Conservation (phyloP, 2,797 vertebrate genomes). For the Parauchenoglanis ngamensis region DNA sequence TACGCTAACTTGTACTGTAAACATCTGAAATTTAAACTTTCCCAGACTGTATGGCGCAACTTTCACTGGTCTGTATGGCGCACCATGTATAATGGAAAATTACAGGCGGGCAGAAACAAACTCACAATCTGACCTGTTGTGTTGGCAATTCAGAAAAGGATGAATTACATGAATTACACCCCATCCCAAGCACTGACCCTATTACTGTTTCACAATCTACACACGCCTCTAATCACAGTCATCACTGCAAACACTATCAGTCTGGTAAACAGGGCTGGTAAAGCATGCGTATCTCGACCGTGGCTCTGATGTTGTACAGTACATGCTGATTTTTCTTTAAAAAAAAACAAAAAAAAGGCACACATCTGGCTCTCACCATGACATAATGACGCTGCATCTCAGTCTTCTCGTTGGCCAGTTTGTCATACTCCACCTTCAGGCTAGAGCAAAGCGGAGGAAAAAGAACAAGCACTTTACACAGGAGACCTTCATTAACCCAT, state of each 20-base stretch:
- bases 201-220: slow-evolving; percentile 58
- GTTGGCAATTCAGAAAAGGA: slow-evolving; percentile 13
- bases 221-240: slow-evolving; percentile 57
- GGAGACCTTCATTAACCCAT: not conserved
- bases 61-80: not conserved
- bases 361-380: slow-evolving; percentile 81
- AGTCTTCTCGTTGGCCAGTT: slow-evolving; percentile 94
- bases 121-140: not conserved
- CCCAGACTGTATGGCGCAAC: not conserved
- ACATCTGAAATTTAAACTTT: not conserved
- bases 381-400: slow-evolving; percentile 98
- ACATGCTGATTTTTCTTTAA: not conserved
- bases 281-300: slow-evolving; percentile 26
- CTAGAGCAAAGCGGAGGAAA: slow-evolving; percentile 63
- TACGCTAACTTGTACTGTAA: slow-evolving; percentile 3
- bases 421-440: slow-evolving; percentile 96
- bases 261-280: slow-evolving; percentile 38
- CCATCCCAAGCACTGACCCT: slow-evolving; percentile 70
- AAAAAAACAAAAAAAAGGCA: not conserved
- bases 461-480: slow-evolving; percentile 54
- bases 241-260: slow-evolving; percentile 46
- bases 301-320: slow-evolving; percentile 5
- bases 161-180: slow-evolving; percentile 52
- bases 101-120: not conserved
- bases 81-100: slow-evolving; percentile 18